Evolutionary conservation across 2,113 vertebrate genomes (phyloP).

Genomic region (Cinclus mexicanus): DNA sequence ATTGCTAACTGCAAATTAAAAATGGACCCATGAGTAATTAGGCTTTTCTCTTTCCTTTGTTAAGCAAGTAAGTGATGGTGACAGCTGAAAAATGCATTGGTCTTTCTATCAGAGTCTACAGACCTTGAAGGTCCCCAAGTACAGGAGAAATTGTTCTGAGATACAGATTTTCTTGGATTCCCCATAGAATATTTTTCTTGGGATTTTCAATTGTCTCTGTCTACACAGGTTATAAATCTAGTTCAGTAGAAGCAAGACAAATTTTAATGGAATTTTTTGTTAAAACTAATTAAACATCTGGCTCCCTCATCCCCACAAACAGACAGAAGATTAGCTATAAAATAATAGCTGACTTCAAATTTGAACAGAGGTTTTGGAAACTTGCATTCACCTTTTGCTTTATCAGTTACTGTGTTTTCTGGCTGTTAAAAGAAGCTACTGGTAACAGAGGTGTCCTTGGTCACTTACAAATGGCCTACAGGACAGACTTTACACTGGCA

Average conservation of each 20-base stretch:
- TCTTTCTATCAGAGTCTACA: background rate
- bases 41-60: conserved; percentile 47
- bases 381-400: background rate
- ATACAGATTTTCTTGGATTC: conserved; percentile 50
- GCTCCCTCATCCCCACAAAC: background rate
- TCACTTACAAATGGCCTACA: background rate
- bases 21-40: conserved; percentile 42
- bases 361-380: background rate
- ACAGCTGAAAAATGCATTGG: conserved; percentile 18
- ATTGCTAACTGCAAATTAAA: conserved; percentile 44
- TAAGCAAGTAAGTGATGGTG: conserved; percentile 14
- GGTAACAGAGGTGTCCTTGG: background rate
- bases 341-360: background rate
- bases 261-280: conserved; percentile 42
- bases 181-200: conserved; percentile 37
- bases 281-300: conserved; percentile 59
- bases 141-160: background rate
- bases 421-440: background rate
- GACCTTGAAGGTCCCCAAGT: conserved; percentile 35
- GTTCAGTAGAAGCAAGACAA: conserved; percentile 27
- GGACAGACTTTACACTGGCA: background rate
- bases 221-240: conserved; percentile 60
- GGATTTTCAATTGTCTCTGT: conserved; percentile 44
- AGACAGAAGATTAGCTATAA: conserved; percentile 43
- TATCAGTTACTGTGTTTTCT: background rate